These are phyloP conservation scores for Cancer borealis DNA, from an alignment of 2,888 invertebrate species.

Conservation along the genomic window DNA sequence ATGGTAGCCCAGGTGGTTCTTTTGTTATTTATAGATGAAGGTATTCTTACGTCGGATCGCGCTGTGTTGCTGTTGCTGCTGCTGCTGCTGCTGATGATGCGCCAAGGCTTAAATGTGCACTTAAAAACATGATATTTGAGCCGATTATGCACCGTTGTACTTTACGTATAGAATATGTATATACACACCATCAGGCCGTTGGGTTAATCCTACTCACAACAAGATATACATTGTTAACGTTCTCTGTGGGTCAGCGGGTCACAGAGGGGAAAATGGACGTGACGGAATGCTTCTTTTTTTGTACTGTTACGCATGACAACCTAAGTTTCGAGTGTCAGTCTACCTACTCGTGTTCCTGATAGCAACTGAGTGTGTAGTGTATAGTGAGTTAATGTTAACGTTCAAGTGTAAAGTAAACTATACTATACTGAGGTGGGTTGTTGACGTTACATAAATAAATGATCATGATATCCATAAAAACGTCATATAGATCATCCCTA, in stretches of 20 bases:
- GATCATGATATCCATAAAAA: neutral
- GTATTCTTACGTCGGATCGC: conserved; percentile 5
- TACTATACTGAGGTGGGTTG: no score
- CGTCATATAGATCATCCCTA: neutral
- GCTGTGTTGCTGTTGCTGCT: neutral
- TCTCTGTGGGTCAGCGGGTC: neutral
- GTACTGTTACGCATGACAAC: neutral
- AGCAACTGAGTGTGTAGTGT: no score
- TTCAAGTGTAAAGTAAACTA: no score
- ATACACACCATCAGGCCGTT: neutral
- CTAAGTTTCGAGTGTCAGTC: neutral
- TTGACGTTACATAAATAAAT: no score
- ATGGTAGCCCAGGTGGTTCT: conserved; percentile 7
- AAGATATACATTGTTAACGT: neutral
- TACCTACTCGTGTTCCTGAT: no score
- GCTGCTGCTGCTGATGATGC: neutral
- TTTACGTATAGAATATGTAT: neutral
- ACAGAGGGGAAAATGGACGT: neutral
- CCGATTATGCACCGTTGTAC: neutral
- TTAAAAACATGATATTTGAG: neutral
- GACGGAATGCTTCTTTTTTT: neutral
- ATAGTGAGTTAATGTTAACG: no score
- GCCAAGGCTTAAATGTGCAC: neutral
- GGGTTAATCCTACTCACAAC: neutral
- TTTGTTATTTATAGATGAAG: neutral